Percentiles rank a stretch among this genome's conserved stretches.
Evolutionary conservation across 2,888 invertebrate genomes (phyloP).

Genomic region (Desoria tigrina): DNA sequence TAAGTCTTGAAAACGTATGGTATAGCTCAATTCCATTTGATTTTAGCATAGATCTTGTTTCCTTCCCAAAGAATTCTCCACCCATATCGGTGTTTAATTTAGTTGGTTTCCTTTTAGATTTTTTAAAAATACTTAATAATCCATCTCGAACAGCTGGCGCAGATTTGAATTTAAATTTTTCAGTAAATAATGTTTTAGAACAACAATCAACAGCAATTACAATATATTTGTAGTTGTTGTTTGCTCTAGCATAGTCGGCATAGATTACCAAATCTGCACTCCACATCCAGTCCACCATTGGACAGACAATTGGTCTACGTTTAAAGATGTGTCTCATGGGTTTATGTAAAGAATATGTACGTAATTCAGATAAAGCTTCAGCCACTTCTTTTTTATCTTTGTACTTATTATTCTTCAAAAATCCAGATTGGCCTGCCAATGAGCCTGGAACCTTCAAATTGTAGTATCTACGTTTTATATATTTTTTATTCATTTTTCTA

Average conservation of each 20-base stretch:
- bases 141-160: background rate
- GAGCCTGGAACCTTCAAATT: background rate
- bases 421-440: background rate
- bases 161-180: background rate
- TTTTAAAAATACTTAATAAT: conserved; percentile 4
- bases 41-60: background rate
- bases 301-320: background rate
- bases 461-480: background rate
- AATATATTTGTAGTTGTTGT: background rate
- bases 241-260: background rate
- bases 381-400: background rate
- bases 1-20: background rate
- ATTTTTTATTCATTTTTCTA: background rate
- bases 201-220: background rate
- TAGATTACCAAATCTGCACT: background rate
- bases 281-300: background rate
- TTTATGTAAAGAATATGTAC: background rate
- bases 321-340: background rate
- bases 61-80: background rate
- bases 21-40: background rate
- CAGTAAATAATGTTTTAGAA: background rate
- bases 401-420: background rate
- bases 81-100: background rate
- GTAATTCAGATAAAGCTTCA: background rate
- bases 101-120: background rate